Evolutionary conservation across 2,113 vertebrate genomes (phyloP), one percentile per base, ranked within the genome.

Genomic region (Lepisosteus osseus): DNA sequence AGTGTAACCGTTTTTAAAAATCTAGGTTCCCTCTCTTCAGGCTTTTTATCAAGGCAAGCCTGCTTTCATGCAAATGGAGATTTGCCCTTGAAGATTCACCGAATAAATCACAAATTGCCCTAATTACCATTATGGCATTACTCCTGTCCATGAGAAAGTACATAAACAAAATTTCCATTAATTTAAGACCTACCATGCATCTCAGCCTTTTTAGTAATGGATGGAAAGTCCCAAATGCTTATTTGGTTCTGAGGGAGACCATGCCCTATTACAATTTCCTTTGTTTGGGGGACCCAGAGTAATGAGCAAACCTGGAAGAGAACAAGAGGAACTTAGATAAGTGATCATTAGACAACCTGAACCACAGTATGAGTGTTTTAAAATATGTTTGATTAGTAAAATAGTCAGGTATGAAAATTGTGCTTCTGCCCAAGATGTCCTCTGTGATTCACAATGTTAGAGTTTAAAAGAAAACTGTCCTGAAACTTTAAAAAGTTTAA

Each of bases 261-360:
- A 59, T 94, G 91, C 47, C 88, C 89, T 51, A 85, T 92, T 61
- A 90, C 15, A 47, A 93, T 75, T 75, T 79, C 76, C 7, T 77
- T 80, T 69, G 75, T 91, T 71, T 86, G 74, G 63, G 87, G 85
- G 66, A 90, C 77, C 88, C 90, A 94, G 47, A 76, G 67, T n/a
- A 95, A 82, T 44, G 86, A 93, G 77, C 91, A 96, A 67, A 96
- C 89, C 92, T 93, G 78, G 29, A 45, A 61, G 9, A 17, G 40
- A 4, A 74, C 59, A 42, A 65, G 4, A 41, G 5, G 40, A 14
- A 43, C 12, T 17, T 6, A 41, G 29, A 29, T 29, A 29, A 29
- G 29, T 29, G 29, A 29, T 29, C 29, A 29, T 29, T 29, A 29
- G n/a, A 64, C 54, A 5, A 64, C 47, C 47, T 29, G 9, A 65